Evolutionary conservation across 2,888 invertebrate genomes (phyloP).

Genomic region (Globia sparganii): DNA sequence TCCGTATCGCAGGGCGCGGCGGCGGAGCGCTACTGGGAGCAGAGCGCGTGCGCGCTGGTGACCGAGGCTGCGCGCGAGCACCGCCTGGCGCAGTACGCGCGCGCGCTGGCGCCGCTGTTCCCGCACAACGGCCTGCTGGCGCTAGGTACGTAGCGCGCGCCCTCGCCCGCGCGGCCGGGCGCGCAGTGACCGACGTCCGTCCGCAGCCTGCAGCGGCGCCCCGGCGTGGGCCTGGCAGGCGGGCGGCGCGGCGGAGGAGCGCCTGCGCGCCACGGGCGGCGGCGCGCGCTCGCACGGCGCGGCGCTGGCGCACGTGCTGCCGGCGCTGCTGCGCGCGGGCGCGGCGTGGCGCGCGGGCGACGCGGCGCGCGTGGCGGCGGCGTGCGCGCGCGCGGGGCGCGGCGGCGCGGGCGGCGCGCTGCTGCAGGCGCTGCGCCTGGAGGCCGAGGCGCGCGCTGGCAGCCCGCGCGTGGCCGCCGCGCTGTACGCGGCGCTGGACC

Average conservation of each 20-base stretch:
- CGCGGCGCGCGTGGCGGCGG: constrained; percentile 52
- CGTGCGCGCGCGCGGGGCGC: constrained; percentile 49
- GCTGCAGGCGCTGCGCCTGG: constrained; percentile 47
- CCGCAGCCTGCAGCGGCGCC: constrained; percentile 68
- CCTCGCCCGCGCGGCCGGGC: not conserved
- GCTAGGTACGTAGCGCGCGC: constrained; percentile 60
- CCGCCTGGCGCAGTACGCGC: constrained; percentile 60
- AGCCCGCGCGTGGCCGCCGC: constrained; percentile 11
- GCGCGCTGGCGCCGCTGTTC: constrained; percentile 63
- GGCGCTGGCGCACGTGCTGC: constrained; percentile 65
- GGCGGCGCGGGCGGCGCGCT: constrained; percentile 51
- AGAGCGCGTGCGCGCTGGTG: constrained; percentile 71
- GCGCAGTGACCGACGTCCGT: not conserved
- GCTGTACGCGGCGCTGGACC: constrained; percentile 43
- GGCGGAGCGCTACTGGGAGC: constrained; percentile 75
- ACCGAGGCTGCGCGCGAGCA: constrained; percentile 62
- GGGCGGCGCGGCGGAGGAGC: constrained; percentile 48
- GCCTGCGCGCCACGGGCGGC: constrained; percentile 50
- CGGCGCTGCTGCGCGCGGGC: constrained; percentile 64
- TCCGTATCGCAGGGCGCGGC: constrained; percentile 32
- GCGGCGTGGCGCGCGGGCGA: constrained; percentile 60
- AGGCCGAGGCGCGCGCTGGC: constrained; percentile 53
- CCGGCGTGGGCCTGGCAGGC: constrained; percentile 63
- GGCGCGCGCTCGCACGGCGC: constrained; percentile 61
- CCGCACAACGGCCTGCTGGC: constrained; percentile 72